Base-by-base conservation (phyloP, 1,140 invertebrate species). In the Zaprionus kolodkinae region DNA sequence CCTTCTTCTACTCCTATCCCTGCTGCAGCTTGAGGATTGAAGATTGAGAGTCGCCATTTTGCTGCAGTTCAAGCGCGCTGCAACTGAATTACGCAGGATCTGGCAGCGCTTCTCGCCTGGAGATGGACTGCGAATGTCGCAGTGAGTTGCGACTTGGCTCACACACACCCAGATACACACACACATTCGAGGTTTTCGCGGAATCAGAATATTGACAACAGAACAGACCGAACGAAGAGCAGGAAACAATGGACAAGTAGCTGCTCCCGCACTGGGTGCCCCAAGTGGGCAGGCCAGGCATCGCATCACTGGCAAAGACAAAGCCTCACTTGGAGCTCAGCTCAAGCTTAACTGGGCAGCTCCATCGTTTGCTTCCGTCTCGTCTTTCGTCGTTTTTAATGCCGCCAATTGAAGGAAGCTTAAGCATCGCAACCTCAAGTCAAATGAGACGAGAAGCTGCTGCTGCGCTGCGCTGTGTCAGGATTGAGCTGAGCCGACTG, bases 81-180 rank as follows among this genome's bases (percentile, higher is more conserved):
- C 85, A 88, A 88, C 85, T 88, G 85, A 89, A 89, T 88, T 88
- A 88, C 85, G 85, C 85, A 88, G 84, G 87, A 89, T 89, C 52
- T 40, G 52, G 33, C 52, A 61, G 70, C 52, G 15, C 56, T 43
- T 17, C 54, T 59, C 43, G 57, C 65, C 56, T 25, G 36, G 54
- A 75, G 72, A 75, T 75, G 67, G 45, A 75, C 67, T 61, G 65
- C 21, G 38, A 27, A 62, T 54, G 59, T 69, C 45, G 57, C 45
- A 7, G 38, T 40, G 12, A 62, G 25, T 63, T 62, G 45, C 48
- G 64, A 72, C 45, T 60, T 57, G 35, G 71, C 36, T 33, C 56
- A 57, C 54, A 35, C 6, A 21, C 33, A 25, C n/a, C 25, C 21
- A 40, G 13, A 10, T 33, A 45, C 50, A 27, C n/a, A 5, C 30